Base-by-base conservation (phyloP, 2,113 vertebrate species). In the Xyrauchen texanus region DNA sequence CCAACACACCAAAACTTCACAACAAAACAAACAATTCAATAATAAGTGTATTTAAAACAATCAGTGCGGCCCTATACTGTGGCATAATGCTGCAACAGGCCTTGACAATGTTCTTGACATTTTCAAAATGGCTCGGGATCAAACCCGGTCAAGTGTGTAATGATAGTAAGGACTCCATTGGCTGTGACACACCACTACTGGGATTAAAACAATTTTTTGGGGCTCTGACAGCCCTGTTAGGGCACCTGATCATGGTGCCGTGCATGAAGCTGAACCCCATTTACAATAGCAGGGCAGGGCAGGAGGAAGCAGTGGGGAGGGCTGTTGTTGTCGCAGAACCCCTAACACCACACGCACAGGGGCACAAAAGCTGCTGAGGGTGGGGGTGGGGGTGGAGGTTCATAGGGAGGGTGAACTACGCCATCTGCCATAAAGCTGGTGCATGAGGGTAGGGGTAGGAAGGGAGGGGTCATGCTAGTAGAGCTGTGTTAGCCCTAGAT, bases 341-440 rank as follows among this genome's bases (percentile, higher is more conserved):
- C 52, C 79, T 76, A 81, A 70, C 72, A 80, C 55, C 5, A 62
- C 79, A 81, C 64, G 79, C 71, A 81, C 45, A 49, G 71, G 66
- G 76, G 76, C 77, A 85, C 84, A 85, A 85, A 81, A 76, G 84
- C 63, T 78, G 66, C 63, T 0, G 61, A 66, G 70, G 76, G 73
- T 60, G 69, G 67, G 71, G 66, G 81, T 51, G n/a, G 10, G 21
- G 55, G 64, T 64, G 69, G 58, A 74, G 68, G 71, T 49, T 76
- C 62, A 71, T 60, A 70, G 74, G 73, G 78, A 76, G 71, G 72
- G 44, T 49, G 52, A 81, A 68, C 76, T 53, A 77, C 83, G 81
- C 83, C 83, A 84, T 84, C 83, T 84, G 83, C 76, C 80, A 71
- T 82, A 76, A 81, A 76, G 79, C 71, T 76, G 75, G 68, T 60